phyloP scores from a whole-genome alignment of 1,140 invertebrate genomes.

The Drosophila busckii region DNA sequence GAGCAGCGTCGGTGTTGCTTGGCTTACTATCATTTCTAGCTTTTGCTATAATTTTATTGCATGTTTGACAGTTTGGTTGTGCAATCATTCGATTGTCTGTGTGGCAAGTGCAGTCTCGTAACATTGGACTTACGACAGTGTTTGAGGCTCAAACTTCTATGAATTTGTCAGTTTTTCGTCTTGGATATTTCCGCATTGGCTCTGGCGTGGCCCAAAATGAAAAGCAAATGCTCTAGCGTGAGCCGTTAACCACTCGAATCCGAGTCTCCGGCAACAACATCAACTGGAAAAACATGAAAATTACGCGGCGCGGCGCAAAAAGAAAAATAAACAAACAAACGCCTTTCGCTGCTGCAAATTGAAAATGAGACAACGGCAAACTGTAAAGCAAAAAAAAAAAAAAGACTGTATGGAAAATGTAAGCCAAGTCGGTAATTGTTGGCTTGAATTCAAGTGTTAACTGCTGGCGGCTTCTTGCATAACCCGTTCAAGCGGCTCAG shows the following conservation, averaged over 20 bases:
- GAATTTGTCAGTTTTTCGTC: conserved; percentile 24
- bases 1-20: too few species aligned
- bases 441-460: conserved; percentile 1
- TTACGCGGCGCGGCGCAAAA: conserved; percentile 3
- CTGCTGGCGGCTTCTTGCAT: conserved; percentile 19
- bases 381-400: conserved; percentile 2
- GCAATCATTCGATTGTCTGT: conserved; percentile 21
- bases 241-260: conserved; percentile 8
- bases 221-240: conserved; percentile 5
- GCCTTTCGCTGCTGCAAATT: conserved; percentile 4
- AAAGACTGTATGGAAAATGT: conserved; percentile 3
- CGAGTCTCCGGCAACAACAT: conserved; percentile 25
- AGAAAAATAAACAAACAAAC: not conserved
- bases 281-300: conserved; percentile 42
- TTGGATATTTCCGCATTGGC: conserved; percentile 36
- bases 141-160: conserved; percentile 32
- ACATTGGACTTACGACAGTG: conserved; percentile 5
- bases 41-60: too few species aligned
- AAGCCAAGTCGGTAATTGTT: conserved; percentile 8
- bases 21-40: too few species aligned
- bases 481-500: conserved; percentile 10
- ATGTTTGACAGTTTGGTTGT: conserved; percentile 19
- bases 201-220: not conserved
- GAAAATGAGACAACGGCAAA: too few species aligned
- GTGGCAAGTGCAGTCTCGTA: conserved; percentile 13